Evolutionary conservation across 2,797 vertebrate species (phyloP), one percentile per base, ranked within the genome.

Genomic region (Picus viridis): DNA sequence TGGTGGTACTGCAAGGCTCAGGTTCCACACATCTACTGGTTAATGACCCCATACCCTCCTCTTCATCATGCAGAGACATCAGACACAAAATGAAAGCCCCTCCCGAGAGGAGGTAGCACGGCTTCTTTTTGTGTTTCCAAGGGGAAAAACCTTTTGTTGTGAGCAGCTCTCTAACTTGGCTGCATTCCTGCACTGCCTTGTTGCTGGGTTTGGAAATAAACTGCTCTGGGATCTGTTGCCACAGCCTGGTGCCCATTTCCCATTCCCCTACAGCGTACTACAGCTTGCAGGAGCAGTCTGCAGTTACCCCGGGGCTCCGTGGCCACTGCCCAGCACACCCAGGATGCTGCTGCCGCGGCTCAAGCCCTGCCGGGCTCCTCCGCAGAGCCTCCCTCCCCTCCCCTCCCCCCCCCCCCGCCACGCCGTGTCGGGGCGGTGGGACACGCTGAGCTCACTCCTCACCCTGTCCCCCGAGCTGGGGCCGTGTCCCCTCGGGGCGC

Each of bases 161-260:
- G 72, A 91, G 77, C 59, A 82, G 64, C 83, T 92, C 47, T 87
- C 58, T 64, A 75, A 83, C 62, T 89, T 88, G 87, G 88, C 88
- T 79, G 0, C 78, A 14, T 79, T 94, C 77, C 90, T 70, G 16
- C 26, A 82, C 6, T 83, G 87, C 83, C 90, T 89, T 83, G 64
- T 91, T 68, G 43, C 3, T 83, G 64, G 73, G 58, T 88, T 94
- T 93, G 94, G 89, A 93, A 95, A 89, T 85, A 88, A 91, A 91
- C 92, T 61, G 85, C 87, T 61, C 43, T 73, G 85, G 89, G 92
- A 90, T 88, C 81, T 92, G 81, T 72, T 78, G 72, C 59, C 49
- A n/a, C 83, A 85, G 85, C 81, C 82, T 47, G 70, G 73, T 92
- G 68, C 93, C 95, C 56, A 1, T 77, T 92, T 88, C 86, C 93